Conservation (phyloP, 1,140 invertebrate genomes). For the Pygmarrhopalites habei region DNA sequence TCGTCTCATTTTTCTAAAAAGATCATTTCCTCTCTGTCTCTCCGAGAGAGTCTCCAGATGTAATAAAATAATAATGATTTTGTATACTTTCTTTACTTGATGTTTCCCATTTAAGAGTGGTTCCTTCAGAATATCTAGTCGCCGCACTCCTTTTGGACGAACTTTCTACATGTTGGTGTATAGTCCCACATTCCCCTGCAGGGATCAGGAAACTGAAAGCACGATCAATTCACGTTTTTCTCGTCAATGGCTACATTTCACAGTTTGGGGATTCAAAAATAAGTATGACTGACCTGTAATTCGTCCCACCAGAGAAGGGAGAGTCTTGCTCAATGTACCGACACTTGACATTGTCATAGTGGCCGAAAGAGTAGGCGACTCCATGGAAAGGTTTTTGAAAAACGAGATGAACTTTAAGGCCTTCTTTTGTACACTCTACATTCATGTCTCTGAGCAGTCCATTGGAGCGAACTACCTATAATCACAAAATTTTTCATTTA, state of each 20-base stretch:
- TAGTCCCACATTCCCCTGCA: constrained; percentile 28
- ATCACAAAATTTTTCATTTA: too few species aligned
- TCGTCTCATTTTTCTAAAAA: too few species aligned
- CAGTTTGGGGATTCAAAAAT: neutral
- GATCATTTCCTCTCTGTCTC: too few species aligned
- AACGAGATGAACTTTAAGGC: constrained; percentile 26
- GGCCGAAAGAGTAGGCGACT: constrained; percentile 30
- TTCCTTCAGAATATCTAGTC: too few species aligned
- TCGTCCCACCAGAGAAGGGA: neutral
- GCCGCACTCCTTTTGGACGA: too few species aligned
- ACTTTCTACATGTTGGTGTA: too few species aligned
- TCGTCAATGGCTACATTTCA: constrained; percentile 5
- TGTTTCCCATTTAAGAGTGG: too few species aligned
- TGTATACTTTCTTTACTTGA: too few species aligned
- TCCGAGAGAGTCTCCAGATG: too few species aligned
- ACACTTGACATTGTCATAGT: constrained; percentile 29
- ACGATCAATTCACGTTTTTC: neutral
- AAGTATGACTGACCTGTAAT: neutral
- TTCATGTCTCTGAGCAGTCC: constrained; percentile 26
- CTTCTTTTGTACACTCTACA: constrained; percentile 30
- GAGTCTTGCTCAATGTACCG: constrained; percentile 22
- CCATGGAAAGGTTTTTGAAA: constrained; percentile 28
- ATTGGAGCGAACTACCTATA: neutral
- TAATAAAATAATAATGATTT: too few species aligned
- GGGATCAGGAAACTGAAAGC: constrained; percentile 32